A percentile compares a stretch with the other conserved stretches of the same genome.
Evolutionary conservation across 2,113 vertebrate genomes (phyloP).

Genomic region (Astatoreochromis straeleni): DNA sequence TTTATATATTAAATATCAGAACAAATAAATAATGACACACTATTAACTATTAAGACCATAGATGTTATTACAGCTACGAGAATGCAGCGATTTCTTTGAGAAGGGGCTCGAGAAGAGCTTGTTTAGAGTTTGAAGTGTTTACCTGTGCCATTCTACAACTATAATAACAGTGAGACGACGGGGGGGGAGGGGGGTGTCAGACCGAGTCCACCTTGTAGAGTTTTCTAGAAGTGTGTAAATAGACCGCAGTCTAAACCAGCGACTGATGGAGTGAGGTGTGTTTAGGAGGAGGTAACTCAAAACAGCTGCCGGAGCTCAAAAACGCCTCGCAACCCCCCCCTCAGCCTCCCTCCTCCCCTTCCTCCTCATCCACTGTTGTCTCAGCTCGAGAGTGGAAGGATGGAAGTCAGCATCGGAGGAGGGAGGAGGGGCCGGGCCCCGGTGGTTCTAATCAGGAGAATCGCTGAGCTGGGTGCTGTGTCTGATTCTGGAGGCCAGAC

Average conservation of each 20-base stretch:
- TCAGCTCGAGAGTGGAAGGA: neutral
- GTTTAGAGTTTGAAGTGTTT: neutral
- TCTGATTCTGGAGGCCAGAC: conserved; percentile 61
- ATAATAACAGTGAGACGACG: conserved; percentile 16
- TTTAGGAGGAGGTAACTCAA: conserved; percentile 20
- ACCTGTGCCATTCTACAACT: neutral
- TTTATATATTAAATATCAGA: fast-evolving
- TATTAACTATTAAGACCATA: neutral
- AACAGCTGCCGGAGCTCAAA: conserved; percentile 50
- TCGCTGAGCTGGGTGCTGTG: conserved; percentile 59
- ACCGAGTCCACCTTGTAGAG: neutral
- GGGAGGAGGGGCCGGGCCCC: neutral
- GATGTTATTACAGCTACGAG: neutral
- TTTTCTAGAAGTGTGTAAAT: conserved; percentile 32
- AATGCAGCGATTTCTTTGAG: neutral
- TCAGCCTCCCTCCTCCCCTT: neutral
- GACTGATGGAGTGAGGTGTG: neutral
- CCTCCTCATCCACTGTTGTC: neutral
- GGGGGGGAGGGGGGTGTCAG: neutral
- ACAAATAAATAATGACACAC: neutral
- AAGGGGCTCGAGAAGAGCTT: neutral
- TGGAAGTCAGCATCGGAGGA: neutral
- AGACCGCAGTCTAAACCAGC: conserved; percentile 27
- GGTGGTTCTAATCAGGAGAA: conserved; percentile 70
- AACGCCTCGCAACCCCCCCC: neutral